These are phyloP conservation scores for Amphibalanus amphitrite DNA, from an alignment of 1,140 invertebrate genomes.

Conservation along the genomic window DNA sequence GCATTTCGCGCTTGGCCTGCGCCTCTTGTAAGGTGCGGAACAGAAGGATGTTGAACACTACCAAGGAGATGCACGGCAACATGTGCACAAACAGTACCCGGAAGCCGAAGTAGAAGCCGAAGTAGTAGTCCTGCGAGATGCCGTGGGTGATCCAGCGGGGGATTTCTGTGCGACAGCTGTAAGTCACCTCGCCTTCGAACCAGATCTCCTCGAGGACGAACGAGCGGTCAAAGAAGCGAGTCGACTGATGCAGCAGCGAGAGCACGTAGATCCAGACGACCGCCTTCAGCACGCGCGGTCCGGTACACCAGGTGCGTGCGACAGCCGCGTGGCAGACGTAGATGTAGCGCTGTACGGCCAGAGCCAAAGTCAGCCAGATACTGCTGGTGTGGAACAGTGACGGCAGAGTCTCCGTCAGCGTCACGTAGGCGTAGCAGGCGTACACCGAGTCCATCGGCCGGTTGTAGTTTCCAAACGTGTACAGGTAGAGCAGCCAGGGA, in stretches of 20 bases:
- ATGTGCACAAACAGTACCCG: conserved; percentile 78
- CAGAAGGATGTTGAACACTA: conserved; percentile 71
- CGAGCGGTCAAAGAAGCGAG: conserved; percentile 49
- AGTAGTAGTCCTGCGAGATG: conserved; percentile 51
- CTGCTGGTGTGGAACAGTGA: conserved; percentile 81
- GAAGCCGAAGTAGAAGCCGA: conserved; percentile 61
- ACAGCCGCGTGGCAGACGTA: conserved; percentile 77
- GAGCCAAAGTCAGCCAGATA: conserved; percentile 70
- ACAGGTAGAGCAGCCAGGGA: conserved; percentile 71
- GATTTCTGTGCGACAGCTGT: conserved; percentile 21
- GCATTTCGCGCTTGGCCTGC: conserved; percentile 48
- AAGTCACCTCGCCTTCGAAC: conserved; percentile 36
- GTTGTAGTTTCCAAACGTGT: conserved; percentile 67
- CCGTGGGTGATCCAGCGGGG: conserved; percentile 45
- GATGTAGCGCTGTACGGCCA: conserved; percentile 77
- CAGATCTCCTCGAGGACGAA: conserved; percentile 33
- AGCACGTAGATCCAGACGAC: conserved; percentile 52
- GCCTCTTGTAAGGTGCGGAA: conserved; percentile 67
- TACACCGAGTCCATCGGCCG: conserved; percentile 50
- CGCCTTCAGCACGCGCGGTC: conserved; percentile 57
- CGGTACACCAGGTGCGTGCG: conserved; percentile 68
- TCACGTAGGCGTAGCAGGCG: conserved; percentile 56
- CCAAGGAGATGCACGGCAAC: conserved; percentile 68
- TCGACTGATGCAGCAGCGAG: conserved; percentile 55
- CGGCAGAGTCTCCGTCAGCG: conserved; percentile 58